phyloP scores from a whole-genome alignment of 2,797 vertebrate genomes.

The Balearica regulorum region DNA sequence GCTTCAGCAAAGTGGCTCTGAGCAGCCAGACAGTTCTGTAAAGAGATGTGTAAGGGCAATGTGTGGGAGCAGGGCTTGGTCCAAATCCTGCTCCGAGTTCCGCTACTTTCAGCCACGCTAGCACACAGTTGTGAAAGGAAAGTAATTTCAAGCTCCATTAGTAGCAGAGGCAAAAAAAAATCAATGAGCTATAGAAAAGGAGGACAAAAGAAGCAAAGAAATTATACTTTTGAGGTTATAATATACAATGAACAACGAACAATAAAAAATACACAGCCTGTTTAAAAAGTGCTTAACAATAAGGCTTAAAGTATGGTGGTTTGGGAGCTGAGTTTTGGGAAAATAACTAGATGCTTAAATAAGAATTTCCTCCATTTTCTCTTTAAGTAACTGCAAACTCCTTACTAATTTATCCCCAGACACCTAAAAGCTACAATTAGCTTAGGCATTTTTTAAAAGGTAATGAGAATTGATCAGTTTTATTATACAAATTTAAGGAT shows the following conservation, averaged over 20 bases:
- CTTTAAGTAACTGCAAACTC: not conserved
- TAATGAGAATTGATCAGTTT: not conserved
- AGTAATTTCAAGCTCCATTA: not conserved
- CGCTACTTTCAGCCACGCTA: not conserved
- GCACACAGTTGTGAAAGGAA: not conserved
- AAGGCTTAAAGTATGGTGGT: not conserved
- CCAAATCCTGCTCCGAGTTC: not conserved
- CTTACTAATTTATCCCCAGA: not conserved
- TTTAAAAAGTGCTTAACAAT: not conserved
- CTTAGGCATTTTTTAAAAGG: not conserved
- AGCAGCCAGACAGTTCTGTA: not conserved
- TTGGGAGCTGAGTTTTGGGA: not conserved
- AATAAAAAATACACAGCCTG: not conserved
- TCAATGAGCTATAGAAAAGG: not conserved
- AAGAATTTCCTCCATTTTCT: not conserved
- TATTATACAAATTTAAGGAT: not conserved
- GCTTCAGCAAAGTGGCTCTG: not conserved
- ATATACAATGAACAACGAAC: not conserved
- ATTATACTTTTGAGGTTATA: not conserved
- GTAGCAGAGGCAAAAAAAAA: not conserved
- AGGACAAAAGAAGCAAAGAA: not conserved
- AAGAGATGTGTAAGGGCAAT: rapidly evolving
- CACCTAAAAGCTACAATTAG: not conserved
- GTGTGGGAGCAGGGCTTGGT: not conserved
- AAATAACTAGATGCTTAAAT: not conserved